Evolutionary conservation across 2,888 invertebrate species (phyloP), one percentile per base, ranked within the genome.

Genomic region (Callimorpha dominula): DNA sequence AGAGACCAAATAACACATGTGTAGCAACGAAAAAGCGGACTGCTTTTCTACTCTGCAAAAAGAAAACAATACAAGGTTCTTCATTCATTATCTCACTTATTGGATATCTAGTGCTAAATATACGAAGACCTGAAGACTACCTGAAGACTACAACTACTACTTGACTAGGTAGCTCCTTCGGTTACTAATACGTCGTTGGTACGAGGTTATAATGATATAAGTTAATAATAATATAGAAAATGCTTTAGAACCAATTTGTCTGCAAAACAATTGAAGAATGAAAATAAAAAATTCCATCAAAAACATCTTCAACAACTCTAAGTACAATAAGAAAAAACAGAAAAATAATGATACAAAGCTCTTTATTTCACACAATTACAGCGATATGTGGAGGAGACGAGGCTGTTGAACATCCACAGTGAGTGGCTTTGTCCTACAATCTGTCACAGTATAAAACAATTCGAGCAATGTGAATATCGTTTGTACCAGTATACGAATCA

Each of bases 331-430:
- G 82, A 82, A 86, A 85, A 86, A 82, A 80, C 85, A 86, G 89
- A 90, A 91, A 91, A 94, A 93, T 91, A 92, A 93, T 92, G 90
- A 92, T 89, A 92, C 92, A 90, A 91, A 92, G 90, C 93, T 91
- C 91, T 93, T 93, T 93, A 93, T 92, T 94, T 93, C 92, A 90
- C 92, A 93, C 94, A 94, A 94, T 94, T 94, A 93, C 91, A 86
- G 87, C 90, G 87, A 91, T 91, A 87, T 89, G 91, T 88, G 88
- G 86, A 90, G 87, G 89, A 90, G 87, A 81, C 84, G 85, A 88
- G 31, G 81, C 82, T 84, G 87, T 89, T 78, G 87, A 86, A 84
- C 87, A 83, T 85, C 79, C 90, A 86, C 85, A 88, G 85, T 86
- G 86, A 83, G 87, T 84, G 82, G 85, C 87, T 81, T 83, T 84